Evolutionary conservation across 1,140 invertebrate genomes (phyloP).

Genomic region (Leptopilina clavipes): DNA sequence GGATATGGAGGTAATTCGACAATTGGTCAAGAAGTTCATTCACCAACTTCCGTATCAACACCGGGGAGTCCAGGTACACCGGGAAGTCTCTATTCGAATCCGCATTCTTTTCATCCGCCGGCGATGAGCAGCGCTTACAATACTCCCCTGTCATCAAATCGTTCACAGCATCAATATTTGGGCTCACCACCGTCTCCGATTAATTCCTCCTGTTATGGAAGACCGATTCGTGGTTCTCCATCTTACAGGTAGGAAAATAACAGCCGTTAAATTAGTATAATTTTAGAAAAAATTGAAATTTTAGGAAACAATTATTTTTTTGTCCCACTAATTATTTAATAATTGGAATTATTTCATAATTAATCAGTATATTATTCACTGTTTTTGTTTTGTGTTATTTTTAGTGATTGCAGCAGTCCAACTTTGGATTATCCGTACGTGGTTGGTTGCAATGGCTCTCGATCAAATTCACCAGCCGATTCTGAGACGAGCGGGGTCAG

Average conservation of each 20-base stretch:
- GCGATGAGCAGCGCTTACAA: conserved; percentile 58
- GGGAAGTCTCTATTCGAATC: conserved; percentile 72
- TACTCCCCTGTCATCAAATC: conserved; percentile 55
- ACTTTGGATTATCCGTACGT: conserved; percentile 72
- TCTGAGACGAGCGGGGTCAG: conserved; percentile 80
- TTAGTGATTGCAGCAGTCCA: conserved; percentile 76
- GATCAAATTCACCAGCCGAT: conserved; percentile 78
- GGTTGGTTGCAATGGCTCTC: conserved; percentile 71
- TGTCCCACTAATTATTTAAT: no score
- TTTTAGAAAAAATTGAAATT: background rate
- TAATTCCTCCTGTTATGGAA: conserved; percentile 61
- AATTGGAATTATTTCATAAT: no score
- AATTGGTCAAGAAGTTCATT: conserved; percentile 61
- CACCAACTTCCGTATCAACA: conserved; percentile 68
- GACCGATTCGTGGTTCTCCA: conserved; percentile 70
- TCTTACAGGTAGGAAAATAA: conserved; percentile 64
- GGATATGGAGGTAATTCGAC: conserved; percentile 53
- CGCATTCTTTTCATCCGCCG: conserved; percentile 61
- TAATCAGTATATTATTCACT: no score
- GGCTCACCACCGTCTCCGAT: conserved; percentile 57
- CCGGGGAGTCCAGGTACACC: conserved; percentile 76
- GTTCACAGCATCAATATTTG: conserved; percentile 54
- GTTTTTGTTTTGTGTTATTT: conserved; percentile 39
- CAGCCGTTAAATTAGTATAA: no score
- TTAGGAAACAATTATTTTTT: no score